Percentiles rank a stretch among this genome's conserved stretches.
Conservation (phyloP, 2,797 vertebrate genomes). For the Thripadectes ignobilis region DNA sequence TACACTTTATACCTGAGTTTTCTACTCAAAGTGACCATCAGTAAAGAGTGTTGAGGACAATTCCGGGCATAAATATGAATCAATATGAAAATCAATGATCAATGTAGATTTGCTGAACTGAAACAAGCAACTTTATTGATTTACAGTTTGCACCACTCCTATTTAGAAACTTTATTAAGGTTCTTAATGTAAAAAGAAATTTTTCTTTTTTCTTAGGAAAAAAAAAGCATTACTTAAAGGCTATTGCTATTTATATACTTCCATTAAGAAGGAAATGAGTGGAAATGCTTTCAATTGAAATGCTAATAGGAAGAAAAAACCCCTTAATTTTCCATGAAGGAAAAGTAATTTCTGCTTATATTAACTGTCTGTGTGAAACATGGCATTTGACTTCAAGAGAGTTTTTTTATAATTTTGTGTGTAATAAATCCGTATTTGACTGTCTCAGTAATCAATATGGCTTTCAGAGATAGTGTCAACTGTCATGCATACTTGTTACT, state of each 20-base stretch:
- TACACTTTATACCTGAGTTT: background rate
- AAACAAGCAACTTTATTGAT: background rate
- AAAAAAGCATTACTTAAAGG: background rate
- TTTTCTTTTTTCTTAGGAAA: background rate
- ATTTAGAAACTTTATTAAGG: background rate
- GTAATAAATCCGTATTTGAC: constrained; percentile 25
- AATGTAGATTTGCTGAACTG: background rate
- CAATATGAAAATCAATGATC: background rate
- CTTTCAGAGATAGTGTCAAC: constrained; percentile 25
- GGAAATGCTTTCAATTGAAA: constrained; percentile 61
- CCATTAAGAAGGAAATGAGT: constrained; percentile 54
- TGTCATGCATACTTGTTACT: background rate
- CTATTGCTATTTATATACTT: constrained; percentile 55
- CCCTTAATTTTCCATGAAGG: constrained; percentile 40
- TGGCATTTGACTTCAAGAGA: background rate
- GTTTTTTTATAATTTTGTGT: background rate
- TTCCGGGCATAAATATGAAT: background rate
- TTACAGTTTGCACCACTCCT: background rate
- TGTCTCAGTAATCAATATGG: constrained; percentile 26
- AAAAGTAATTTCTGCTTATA: constrained; percentile 58
- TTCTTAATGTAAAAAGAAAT: background rate
- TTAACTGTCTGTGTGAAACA: constrained; percentile 20
- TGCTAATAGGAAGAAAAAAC: constrained; percentile 45
- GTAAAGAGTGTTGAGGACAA: background rate
- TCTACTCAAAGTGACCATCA: background rate